Evolutionary conservation across 2,888 invertebrate species (phyloP), one percentile per base, ranked within the genome.

Genomic region (Catocala fraxini): DNA sequence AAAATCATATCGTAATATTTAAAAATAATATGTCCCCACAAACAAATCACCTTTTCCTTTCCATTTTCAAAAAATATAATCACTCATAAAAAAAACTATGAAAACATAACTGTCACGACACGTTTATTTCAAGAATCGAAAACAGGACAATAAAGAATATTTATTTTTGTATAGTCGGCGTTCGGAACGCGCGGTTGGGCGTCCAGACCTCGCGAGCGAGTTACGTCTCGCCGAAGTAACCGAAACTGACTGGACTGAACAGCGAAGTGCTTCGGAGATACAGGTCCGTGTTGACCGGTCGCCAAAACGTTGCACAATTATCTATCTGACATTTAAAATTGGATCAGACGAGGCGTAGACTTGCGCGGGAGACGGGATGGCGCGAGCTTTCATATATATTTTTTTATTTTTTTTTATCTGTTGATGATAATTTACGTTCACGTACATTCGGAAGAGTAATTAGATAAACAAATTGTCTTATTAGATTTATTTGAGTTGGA

Each of bases 251-350:
- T 78, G 80, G 41, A 13, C 39, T 76, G 70, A 70, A 79, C 81
- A 89, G 87, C 87, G 83, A 87, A 89, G 84, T 88, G 85, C 85
- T 87, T 84, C 79, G 71, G 80, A 78, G 84, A 87, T 88, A 87
- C 88, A 87, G 79, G 85, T 85, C 85, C 73, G 79, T 82, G 87
- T 90, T 91, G 92, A 91, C 85, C 82, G 79, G 85, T 84, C 87
- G 93, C 92, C 93, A 91, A 88, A 80, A 82, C 73, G 88, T 92
- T 93, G 88, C 93, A 93, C 93, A 93, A 93, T 93, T 92, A 92
- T 91, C 92, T 91, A 90, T 90, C 91, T 93, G 93, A 93, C 93
- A 94, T 93, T 93, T 93, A 92, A 94, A 94, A 93, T 92, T 90
- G 92, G 93, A 92, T 88, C 92, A 87, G 85, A 87, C 83, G 79